A percentile compares a stretch with the other conserved stretches of the same genome.
phyloP scores from a whole-genome alignment of 2,888 invertebrate genomes.

The Athripsodes cinereus region DNA sequence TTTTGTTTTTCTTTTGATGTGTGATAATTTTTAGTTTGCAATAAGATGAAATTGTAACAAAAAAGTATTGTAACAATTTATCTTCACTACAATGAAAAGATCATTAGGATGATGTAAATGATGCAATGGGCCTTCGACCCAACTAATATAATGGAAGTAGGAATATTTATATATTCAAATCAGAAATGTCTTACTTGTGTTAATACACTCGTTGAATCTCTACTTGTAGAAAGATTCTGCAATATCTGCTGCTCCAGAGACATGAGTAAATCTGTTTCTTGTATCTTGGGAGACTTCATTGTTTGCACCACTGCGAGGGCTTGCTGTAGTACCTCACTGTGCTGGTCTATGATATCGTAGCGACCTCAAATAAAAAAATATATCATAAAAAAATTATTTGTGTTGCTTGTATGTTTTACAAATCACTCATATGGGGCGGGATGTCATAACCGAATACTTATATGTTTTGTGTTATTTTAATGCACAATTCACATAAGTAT shows the following conservation, averaged over 20 bases:
- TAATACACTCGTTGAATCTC: conserved; percentile 52
- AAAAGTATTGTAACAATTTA: too few relatives aligned
- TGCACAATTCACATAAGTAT: too few relatives aligned
- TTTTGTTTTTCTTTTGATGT: too few relatives aligned
- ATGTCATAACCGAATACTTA: too few relatives aligned
- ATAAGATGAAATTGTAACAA: too few relatives aligned
- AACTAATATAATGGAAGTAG: too few relatives aligned
- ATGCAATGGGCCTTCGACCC: too few relatives aligned
- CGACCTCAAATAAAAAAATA: conserved; percentile 34
- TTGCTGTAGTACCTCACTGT: conserved; percentile 42
- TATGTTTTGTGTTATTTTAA: too few relatives aligned
- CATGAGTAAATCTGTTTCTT: conserved; percentile 52
- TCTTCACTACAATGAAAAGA: too few relatives aligned
- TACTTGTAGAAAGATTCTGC: conserved; percentile 49
- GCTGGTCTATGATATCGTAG: conserved; percentile 40
- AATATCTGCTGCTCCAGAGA: conserved; percentile 58
- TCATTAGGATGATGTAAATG: too few relatives aligned
- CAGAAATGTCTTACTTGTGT: conserved; percentile 47
- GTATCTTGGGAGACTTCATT: conserved; percentile 49
- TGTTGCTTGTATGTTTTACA: background rate
- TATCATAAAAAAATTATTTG: background rate
- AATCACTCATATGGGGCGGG: background rate
- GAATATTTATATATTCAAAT: too few relatives aligned
- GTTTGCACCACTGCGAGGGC: conserved; percentile 51
- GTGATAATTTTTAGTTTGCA: too few relatives aligned